Percentiles rank a stretch among this genome's conserved stretches.
Conservation (phyloP, 2,113 vertebrate genomes). For the Mormoops blainvillei region DNA sequence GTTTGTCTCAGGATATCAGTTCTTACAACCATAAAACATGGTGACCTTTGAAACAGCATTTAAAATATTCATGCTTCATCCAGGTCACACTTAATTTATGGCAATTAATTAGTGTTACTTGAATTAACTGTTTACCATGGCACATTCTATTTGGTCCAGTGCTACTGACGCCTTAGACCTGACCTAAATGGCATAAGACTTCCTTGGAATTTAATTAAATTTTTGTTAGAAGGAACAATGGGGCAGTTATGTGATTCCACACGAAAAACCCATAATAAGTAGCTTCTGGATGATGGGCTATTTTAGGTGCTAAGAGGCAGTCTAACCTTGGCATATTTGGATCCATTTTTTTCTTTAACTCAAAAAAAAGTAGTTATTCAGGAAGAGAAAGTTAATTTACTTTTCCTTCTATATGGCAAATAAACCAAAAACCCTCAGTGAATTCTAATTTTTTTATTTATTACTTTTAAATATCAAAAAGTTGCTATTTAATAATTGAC, state of each 20-base stretch:
- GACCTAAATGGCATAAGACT: conserved; percentile 23
- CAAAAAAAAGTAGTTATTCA: not conserved
- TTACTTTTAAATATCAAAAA: conserved; percentile 23
- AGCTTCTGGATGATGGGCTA: not conserved
- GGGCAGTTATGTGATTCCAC: not conserved
- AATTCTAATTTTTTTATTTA: not conserved
- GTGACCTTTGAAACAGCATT: conserved; percentile 58
- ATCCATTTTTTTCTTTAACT: not conserved
- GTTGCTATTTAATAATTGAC: not conserved
- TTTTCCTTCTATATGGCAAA: not conserved
- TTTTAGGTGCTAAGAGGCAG: conserved; percentile 10
- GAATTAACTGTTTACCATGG: conserved; percentile 59
- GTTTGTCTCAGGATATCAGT: conserved; percentile 42
- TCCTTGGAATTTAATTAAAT: conserved; percentile 56
- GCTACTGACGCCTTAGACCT: not conserved
- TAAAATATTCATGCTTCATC: conserved; percentile 66
- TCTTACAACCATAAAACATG: conserved; percentile 49
- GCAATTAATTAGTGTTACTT: conserved; percentile 58
- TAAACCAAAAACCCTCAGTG: not conserved
- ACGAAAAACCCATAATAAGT: conserved; percentile 24
- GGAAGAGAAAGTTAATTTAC: conserved; percentile 6
- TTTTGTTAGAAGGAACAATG: conserved; percentile 57
- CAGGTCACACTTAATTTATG: conserved; percentile 56
- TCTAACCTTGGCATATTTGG: conserved; percentile 4
- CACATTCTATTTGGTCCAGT: conserved; percentile 20